Evolutionary conservation across 1,140 invertebrate species (phyloP), one percentile per base, ranked within the genome.

Genomic region (Planococcus citri): DNA sequence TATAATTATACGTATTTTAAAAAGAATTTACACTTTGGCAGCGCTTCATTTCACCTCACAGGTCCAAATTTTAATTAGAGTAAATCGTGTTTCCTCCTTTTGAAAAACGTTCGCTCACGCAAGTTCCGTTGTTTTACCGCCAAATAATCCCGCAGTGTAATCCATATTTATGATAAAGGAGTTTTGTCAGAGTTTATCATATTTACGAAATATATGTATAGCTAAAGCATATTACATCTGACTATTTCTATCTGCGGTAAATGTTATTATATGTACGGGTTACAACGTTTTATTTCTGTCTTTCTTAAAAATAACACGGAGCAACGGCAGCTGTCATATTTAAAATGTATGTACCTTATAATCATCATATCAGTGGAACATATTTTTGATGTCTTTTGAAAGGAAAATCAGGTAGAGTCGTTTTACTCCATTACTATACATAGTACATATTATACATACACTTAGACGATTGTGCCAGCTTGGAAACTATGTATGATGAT

Each of bases 271-370:
- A 17, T 51, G 41, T 51, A 51, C 12, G 41, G 33, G 12, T 51
- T 51, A 51, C 41, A 51, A 51, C 41, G 41, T 51, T 51, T 51
- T 51, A 51, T 51, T 51, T 51, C 41, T 51, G 41, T 51, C 41
- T 51, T 51, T 51, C 41, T 51, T 51, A 51, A 51, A 51, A 51
- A 51, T 51, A 51, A 51, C 41, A 51, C 41, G 12, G n/a, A 51
- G 41, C 41, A 51, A 51, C 41, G 41, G 41, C 41, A 51, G 41
- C 41, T 51, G 41, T 51, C 41, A 51, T 51, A 51, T 51, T 51
- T 51, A 51, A 51, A 51, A 51, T 51, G 41, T 51, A 51, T 51
- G 41, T 51, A 51, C 41, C 41, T 51, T 51, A 51, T 51, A 51
- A 51, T 51, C 41, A 51, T 51, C 41, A 51, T 51, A 51, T 51